Percentiles rank a stretch among this genome's conserved stretches.
phyloP scores from a whole-genome alignment of 2,113 vertebrate genomes.

The Vanacampus margaritifer region DNA sequence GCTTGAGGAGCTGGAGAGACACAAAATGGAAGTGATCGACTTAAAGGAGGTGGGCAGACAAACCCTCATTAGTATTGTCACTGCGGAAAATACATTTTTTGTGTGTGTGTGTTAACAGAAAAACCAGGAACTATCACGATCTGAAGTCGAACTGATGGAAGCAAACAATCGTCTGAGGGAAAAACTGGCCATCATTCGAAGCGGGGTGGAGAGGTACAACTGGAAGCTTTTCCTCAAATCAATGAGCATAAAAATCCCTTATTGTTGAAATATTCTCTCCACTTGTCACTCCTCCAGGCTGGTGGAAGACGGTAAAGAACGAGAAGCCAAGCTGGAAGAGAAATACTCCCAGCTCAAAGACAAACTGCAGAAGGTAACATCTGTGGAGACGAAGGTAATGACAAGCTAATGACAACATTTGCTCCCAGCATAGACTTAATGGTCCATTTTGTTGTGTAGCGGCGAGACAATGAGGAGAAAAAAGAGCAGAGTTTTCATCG shows the following conservation, averaged over 20 bases:
- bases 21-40: slow-evolving; percentile 76
- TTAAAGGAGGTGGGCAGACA: slow-evolving; percentile 77
- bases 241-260: too few relatives aligned
- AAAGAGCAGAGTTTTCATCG: slow-evolving; percentile 82
- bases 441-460: slow-evolving; percentile 64
- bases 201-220: slow-evolving; percentile 81
- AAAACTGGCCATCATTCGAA: slow-evolving; percentile 75
- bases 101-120: slow-evolving; percentile 64
- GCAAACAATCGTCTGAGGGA: slow-evolving; percentile 81
- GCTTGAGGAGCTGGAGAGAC: slow-evolving; percentile 80
- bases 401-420: background rate
- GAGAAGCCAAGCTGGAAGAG: slow-evolving; percentile 83
- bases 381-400: slow-evolving; percentile 86
- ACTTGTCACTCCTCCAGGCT: slow-evolving; percentile 58
- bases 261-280: too few relatives aligned
- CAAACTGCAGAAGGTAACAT: slow-evolving; percentile 81
- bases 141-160: slow-evolving; percentile 78
- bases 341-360: slow-evolving; percentile 79
- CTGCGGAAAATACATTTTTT: background rate
- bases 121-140: slow-evolving; percentile 77
- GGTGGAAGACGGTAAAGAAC: slow-evolving; percentile 78
- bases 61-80: background rate
- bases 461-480: slow-evolving; percentile 83
- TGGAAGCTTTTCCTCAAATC: background rate
- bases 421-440: background rate